A percentile compares a stretch with the other conserved stretches of the same genome.
Evolutionary conservation across 1,140 invertebrate species (phyloP).

Genomic region (Coenobita brevimanus): DNA sequence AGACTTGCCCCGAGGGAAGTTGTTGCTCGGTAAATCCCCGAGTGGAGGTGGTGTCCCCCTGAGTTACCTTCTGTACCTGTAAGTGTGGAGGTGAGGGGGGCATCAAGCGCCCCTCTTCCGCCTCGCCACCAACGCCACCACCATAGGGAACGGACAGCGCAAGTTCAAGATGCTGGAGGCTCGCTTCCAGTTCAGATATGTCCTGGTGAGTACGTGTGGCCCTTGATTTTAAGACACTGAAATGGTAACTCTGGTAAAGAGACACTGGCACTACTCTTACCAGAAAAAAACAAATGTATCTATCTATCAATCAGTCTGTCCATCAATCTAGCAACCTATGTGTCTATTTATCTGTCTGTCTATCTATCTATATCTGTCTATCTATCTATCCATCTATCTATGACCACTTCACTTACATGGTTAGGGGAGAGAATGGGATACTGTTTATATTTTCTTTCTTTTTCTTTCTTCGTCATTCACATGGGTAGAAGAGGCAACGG

Average conservation of each 20-base stretch:
- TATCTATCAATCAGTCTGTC: neutral
- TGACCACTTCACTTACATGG: too few species aligned
- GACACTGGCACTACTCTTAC: too few species aligned
- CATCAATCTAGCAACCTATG: neutral
- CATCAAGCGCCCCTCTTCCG: neutral
- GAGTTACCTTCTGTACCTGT: neutral
- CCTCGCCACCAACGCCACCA: constrained; percentile 2
- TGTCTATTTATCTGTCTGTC: neutral
- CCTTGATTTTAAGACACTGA: neutral
- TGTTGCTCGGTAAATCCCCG: too few species aligned
- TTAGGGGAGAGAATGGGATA: too few species aligned
- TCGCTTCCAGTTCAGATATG: constrained; percentile 59
- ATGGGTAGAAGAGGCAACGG: too few species aligned
- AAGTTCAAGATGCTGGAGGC: constrained; percentile 65
- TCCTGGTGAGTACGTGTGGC: constrained; percentile 36
- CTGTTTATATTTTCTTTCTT: too few species aligned
- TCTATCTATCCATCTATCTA: too few species aligned
- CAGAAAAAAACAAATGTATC: too few species aligned
- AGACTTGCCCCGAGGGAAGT: too few species aligned
- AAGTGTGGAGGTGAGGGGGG: neutral
- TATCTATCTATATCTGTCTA: neutral
- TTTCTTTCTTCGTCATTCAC: too few species aligned
- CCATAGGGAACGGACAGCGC: constrained; percentile 56
- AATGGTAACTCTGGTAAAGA: too few species aligned
- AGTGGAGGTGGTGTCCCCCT: neutral